Percentiles rank a stretch among this genome's conserved stretches.
phyloP scores from a whole-genome alignment of 2,888 invertebrate genomes.

The Sialis fuliginosa region DNA sequence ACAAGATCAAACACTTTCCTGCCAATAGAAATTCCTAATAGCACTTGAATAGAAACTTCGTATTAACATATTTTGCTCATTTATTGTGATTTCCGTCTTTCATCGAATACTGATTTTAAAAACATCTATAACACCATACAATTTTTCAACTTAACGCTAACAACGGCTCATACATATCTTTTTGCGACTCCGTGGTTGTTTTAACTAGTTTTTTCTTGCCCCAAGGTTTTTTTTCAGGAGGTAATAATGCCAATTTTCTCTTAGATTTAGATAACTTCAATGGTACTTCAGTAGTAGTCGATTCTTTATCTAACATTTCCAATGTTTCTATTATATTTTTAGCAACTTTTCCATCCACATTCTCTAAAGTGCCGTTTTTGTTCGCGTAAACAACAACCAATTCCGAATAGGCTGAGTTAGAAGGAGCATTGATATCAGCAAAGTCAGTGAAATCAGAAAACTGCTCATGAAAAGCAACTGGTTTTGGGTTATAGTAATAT shows the following conservation, averaged over 20 bases:
- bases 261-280: constrained; percentile 40
- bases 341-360: constrained; percentile 36
- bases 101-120: too few relatives aligned
- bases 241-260: constrained; percentile 38
- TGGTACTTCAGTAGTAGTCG: constrained; percentile 12
- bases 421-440: constrained; percentile 73
- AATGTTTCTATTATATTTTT: constrained; percentile 72
- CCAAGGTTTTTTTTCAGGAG: constrained; percentile 32
- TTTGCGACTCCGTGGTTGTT: constrained; percentile 29
- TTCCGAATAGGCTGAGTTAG: constrained; percentile 66
- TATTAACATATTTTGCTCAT: too few relatives aligned
- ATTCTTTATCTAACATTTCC: constrained; percentile 40
- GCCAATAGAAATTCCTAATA: too few relatives aligned
- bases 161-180: constrained; percentile 44
- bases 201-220: constrained; percentile 27
- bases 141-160: constrained; percentile 43
- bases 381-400: constrained; percentile 71
- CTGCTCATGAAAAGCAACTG: constrained; percentile 62
- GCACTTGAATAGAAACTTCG: too few relatives aligned
- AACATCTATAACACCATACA: too few relatives aligned
- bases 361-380: constrained; percentile 49
- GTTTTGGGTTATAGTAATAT: constrained; percentile 47
- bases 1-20: too few relatives aligned
- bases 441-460: constrained; percentile 83
- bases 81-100: too few relatives aligned